Base-by-base conservation (phyloP, 2,113 vertebrate species). In the Hippolais icterina region DNA sequence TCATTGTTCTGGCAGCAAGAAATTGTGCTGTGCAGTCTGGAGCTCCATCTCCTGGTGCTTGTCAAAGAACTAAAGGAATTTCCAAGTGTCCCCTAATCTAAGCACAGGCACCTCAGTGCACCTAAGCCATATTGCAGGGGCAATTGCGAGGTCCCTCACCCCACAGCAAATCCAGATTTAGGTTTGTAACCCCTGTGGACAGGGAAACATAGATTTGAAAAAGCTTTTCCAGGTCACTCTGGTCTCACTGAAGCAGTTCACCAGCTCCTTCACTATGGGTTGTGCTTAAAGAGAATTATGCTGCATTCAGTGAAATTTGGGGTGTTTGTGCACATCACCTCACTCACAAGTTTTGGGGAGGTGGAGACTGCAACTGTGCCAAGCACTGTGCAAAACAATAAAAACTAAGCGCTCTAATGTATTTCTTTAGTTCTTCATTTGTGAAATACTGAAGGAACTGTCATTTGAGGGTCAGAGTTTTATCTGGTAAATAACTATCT, bases 1-100 rank as follows among this genome's bases (percentile, higher is more conserved):
- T 77, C 84, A 50, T 80, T 91, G 66, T 50, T 91, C 57, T 5
- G 4, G 31, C 63, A 85, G 23, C 13, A 63, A 72, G 84, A 76
- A 94, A 85, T 72, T 37, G 12, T 15, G 47, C 85, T 93, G 31
- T 1, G 5, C 53, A 93, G 82, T 87, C 94, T 96, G 68, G 74
- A 96, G 94, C 94, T 95, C 94, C 95, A 96, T 95, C 94, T 96
- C 85, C 93, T 96, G 93, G 93, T 59, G 12, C 47, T 77, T 83
- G 29, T 54, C 79, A 74, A 74, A 69, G 72, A 83, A 41, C 5
- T 39, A 42, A 35, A 85, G 80, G n/a, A 0, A 53, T 72, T 93
- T 87, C 44, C 49, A 60, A 41, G 35, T 4, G 14, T 75, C n/a
- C 61, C 33, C 52, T 39, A 20, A 41, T 23, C 41, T 7, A 31